These are phyloP conservation scores for Callimorpha dominula DNA, from an alignment of 2,888 invertebrate species.

Conservation along the genomic window DNA sequence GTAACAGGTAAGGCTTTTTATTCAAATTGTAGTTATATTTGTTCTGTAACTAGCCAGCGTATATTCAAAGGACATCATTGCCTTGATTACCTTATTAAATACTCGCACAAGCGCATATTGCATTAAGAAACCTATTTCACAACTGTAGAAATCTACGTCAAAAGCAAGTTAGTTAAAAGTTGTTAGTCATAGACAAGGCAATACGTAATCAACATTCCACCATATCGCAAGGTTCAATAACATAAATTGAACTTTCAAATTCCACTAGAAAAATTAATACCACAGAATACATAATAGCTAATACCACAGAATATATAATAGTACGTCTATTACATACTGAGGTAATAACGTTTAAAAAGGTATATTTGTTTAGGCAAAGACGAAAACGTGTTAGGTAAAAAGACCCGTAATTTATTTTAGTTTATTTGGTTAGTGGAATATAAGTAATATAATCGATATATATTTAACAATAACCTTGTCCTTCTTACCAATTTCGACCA, in stretches of 20 bases:
- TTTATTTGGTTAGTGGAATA: too few relatives aligned
- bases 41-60: not conserved
- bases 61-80: not conserved
- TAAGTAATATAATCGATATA: too few relatives aligned
- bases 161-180: not conserved
- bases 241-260: not conserved
- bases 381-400: too few relatives aligned
- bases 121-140: not conserved
- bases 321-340: too few relatives aligned
- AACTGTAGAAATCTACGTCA: not conserved
- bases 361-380: too few relatives aligned
- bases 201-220: too few relatives aligned
- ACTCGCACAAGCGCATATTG: not conserved
- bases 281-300: too few relatives aligned
- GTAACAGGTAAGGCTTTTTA: conserved; percentile 73
- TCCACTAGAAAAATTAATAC: not conserved
- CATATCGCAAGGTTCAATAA: not conserved
- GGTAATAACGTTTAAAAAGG: too few relatives aligned
- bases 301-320: too few relatives aligned
- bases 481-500: too few relatives aligned
- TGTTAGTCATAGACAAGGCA: not conserved
- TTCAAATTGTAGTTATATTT: not conserved
- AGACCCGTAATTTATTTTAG: too few relatives aligned
- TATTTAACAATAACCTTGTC: too few relatives aligned
- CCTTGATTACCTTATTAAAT: not conserved